Conservation (phyloP, 2,113 vertebrate genomes). For the Lota lota region DNA sequence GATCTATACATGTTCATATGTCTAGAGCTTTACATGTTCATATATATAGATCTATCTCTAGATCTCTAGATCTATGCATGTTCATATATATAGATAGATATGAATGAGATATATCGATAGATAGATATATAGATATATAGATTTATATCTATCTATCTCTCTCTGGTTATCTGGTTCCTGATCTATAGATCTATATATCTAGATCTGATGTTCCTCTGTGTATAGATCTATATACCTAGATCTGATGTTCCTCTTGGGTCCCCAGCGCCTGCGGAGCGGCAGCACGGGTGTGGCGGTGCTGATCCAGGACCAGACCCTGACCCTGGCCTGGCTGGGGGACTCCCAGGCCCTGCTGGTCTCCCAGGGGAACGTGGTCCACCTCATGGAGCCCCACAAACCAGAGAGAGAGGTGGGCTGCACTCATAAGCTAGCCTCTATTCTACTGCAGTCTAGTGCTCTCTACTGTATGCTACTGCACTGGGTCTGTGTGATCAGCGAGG, state of each 20-base stretch:
- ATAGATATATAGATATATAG: slow-evolving; percentile 69
- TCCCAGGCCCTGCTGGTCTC: slow-evolving; percentile 88
- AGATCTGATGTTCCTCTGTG: too few relatives aligned
- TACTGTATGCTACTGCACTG: background rate
- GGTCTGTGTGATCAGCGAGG: too few relatives aligned
- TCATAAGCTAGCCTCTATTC: background rate
- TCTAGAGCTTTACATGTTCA: too few relatives aligned
- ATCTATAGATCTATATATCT: too few relatives aligned
- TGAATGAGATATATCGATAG: too few relatives aligned
- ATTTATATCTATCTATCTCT: too few relatives aligned
- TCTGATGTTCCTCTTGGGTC: background rate
- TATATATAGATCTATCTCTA: too few relatives aligned
- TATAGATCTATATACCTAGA: too few relatives aligned
- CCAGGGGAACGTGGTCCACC: slow-evolving; percentile 74
- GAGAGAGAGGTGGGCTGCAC: slow-evolving; percentile 82
- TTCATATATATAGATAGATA: too few relatives aligned
- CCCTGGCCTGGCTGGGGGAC: slow-evolving; percentile 91
- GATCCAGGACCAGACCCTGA: slow-evolving; percentile 75
- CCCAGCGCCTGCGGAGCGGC: slow-evolving; percentile 87
- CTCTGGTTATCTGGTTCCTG: too few relatives aligned
- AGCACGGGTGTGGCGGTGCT: slow-evolving; percentile 84
- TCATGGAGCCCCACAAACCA: slow-evolving; percentile 95
- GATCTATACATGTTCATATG: too few relatives aligned
- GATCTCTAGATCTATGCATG: too few relatives aligned
- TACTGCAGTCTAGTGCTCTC: background rate